A percentile compares a stretch with the other conserved stretches of the same genome.
These are phyloP conservation scores for Penaeus japonicus DNA, from an alignment of 1,140 invertebrate genomes.

Conservation along the genomic window DNA sequence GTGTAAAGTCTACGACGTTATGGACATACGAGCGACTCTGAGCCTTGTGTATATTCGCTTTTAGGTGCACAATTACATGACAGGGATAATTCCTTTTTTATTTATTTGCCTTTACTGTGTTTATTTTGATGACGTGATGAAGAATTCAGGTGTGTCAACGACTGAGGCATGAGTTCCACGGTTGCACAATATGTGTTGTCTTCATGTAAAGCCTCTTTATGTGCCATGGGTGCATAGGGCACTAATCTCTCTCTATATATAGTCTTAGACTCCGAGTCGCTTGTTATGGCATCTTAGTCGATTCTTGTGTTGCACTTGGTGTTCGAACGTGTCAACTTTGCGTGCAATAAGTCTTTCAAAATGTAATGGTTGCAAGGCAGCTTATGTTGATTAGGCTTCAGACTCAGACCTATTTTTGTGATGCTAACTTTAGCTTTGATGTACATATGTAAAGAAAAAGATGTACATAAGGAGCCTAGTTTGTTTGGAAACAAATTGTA, in stretches of 20 bases:
- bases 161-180: too few relatives aligned
- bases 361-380: slow-evolving; percentile 48
- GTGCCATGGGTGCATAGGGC: too few relatives aligned
- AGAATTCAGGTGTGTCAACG: too few relatives aligned
- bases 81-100: too few relatives aligned
- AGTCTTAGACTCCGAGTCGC: neutral
- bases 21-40: slow-evolving; percentile 18
- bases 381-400: slow-evolving; percentile 53
- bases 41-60: neutral
- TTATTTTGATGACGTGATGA: too few relatives aligned
- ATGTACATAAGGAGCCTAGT: slow-evolving; percentile 50
- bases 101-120: neutral
- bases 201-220: too few relatives aligned
- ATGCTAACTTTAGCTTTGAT: slow-evolving; percentile 51
- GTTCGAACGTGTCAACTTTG: slow-evolving; percentile 44
- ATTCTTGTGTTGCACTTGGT: slow-evolving; percentile 41
- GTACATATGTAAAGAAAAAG: slow-evolving; percentile 35
- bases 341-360: slow-evolving; percentile 56
- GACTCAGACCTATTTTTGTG: slow-evolving; percentile 54
- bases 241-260: too few relatives aligned
- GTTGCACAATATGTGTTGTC: too few relatives aligned
- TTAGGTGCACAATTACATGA: too few relatives aligned
- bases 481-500: slow-evolving; percentile 54
- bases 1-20: slow-evolving; percentile 23
- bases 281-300: slow-evolving; percentile 32